Evolutionary conservation across 2,113 vertebrate genomes (phyloP).

Genomic region (Oophaga pumilio): DNA sequence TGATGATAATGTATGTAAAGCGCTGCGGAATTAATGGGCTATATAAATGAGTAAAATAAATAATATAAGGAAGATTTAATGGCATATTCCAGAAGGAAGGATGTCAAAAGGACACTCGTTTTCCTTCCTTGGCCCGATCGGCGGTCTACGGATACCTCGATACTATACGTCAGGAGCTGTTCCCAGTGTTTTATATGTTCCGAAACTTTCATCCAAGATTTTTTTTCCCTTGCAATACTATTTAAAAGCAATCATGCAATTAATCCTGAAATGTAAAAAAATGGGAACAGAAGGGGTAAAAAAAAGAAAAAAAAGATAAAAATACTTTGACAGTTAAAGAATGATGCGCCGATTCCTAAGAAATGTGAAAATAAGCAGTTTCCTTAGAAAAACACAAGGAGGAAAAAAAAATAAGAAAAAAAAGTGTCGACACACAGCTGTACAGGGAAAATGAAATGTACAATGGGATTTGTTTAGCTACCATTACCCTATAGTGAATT

Average conservation of each 20-base stretch:
- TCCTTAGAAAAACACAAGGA: not conserved
- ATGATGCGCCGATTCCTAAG: constrained; percentile 51
- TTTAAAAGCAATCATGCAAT: not conserved
- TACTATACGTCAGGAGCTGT: too few relatives aligned
- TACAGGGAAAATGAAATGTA: constrained; percentile 42
- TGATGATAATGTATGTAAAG: too few relatives aligned
- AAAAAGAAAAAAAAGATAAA: constrained; percentile 12
- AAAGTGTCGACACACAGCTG: constrained; percentile 31
- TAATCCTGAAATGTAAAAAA: not conserved
- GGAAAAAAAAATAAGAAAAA: not conserved
- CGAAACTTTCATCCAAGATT: too few relatives aligned
- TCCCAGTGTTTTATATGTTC: too few relatives aligned
- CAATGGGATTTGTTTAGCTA: constrained; percentile 78
- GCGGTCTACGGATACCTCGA: too few relatives aligned
- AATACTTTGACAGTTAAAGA: not conserved
- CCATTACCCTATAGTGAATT: constrained; percentile 81
- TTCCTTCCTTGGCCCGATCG: too few relatives aligned
- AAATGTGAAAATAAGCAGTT: constrained; percentile 15
- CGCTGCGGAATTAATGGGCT: too few relatives aligned
- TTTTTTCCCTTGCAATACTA: not conserved
- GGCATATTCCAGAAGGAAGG: too few relatives aligned
- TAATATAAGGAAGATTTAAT: too few relatives aligned
- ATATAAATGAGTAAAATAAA: too few relatives aligned
- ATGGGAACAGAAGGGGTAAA: not conserved
- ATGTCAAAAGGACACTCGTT: too few relatives aligned